A percentile compares a stretch with the other conserved stretches of the same genome.
Conservation (phyloP, 2,797 vertebrate species). For the Phoeniculus purpureus region DNA sequence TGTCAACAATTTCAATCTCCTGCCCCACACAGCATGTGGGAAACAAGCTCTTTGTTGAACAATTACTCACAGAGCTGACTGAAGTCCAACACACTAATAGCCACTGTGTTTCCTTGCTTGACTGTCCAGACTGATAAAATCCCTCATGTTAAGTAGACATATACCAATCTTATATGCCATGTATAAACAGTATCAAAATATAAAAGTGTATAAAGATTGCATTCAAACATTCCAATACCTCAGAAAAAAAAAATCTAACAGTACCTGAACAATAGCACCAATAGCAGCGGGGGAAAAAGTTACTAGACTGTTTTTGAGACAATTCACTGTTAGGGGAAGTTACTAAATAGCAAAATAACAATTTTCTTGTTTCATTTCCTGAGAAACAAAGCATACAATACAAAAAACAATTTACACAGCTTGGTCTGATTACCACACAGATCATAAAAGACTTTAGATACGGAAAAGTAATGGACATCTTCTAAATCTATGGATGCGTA, state of each 20-base stretch:
- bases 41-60: too few relatives aligned
- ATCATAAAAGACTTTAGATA: neutral
- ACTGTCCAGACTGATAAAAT: too few relatives aligned
- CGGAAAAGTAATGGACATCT: neutral
- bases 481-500: neutral
- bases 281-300: neutral
- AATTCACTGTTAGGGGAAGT: neutral
- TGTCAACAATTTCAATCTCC: too few relatives aligned
- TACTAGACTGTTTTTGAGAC: neutral
- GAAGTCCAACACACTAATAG: too few relatives aligned
- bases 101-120: too few relatives aligned
- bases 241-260: neutral
- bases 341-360: neutral
- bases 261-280: neutral
- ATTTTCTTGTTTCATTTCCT: neutral
- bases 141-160: neutral
- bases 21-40: too few relatives aligned
- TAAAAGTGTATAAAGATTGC: neutral
- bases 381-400: neutral
- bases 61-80: too few relatives aligned
- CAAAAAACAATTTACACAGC: neutral
- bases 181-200: neutral
- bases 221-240: neutral
- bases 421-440: neutral
- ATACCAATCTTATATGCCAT: fast-evolving